These are phyloP conservation scores for Philotrypesis tridentata DNA, from an alignment of 1,140 invertebrate species.

Conservation along the genomic window DNA sequence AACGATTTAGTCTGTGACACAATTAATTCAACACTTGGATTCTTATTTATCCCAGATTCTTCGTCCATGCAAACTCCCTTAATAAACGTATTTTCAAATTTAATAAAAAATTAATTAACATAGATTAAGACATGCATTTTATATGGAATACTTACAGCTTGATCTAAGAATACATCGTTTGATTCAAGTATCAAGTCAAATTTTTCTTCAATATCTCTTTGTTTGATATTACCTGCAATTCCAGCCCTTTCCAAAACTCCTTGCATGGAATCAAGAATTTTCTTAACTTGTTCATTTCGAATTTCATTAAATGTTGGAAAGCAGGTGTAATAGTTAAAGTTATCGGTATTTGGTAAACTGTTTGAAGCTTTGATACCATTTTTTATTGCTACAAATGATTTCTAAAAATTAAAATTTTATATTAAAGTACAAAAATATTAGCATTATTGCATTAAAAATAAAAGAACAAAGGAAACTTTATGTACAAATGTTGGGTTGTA, in stretches of 20 bases:
- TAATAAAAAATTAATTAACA: not conserved
- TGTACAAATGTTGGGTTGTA: no score
- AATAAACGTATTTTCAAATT: conserved; percentile 34
- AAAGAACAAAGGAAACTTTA: no score
- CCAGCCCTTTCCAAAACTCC: conserved; percentile 77
- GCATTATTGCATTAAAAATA: no score
- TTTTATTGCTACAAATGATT: conserved; percentile 75
- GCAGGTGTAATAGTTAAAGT: conserved; percentile 82
- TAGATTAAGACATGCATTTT: not conserved
- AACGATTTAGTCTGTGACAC: conserved; percentile 58
- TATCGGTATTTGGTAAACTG: conserved; percentile 79
- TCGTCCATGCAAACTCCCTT: conserved; percentile 80
- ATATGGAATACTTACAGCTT: conserved; percentile 76
- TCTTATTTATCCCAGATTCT: conserved; percentile 79
- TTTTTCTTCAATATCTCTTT: conserved; percentile 80
- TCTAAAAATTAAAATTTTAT: conserved; percentile 65
- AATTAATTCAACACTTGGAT: conserved; percentile 68
- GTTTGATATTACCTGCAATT: conserved; percentile 76
- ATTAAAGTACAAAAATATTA: no score
- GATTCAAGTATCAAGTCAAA: conserved; percentile 84
- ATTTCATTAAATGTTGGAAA: conserved; percentile 80
- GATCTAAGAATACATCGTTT: conserved; percentile 88
- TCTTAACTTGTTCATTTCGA: conserved; percentile 76
- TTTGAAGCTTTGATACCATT: conserved; percentile 81
- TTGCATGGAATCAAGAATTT: conserved; percentile 75